phyloP scores from a whole-genome alignment of 2,888 invertebrate genomes.

The Chironomus riparius region DNA sequence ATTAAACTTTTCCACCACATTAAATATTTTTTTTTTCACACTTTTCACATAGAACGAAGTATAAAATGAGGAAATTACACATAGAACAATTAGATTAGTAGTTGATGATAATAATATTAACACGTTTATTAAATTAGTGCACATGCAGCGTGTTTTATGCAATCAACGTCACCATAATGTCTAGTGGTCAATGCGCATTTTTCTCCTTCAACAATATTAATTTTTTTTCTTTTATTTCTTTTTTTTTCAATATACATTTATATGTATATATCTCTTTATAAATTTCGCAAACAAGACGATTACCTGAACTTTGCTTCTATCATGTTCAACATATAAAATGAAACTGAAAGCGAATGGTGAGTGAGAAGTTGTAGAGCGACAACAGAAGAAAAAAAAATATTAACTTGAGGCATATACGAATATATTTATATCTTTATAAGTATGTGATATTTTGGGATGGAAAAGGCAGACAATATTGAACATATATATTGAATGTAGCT shows the following conservation, averaged over 20 bases:
- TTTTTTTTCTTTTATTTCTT: neutral
- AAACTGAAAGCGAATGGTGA: slow-evolving; percentile 41
- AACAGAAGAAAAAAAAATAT: slow-evolving; percentile 21
- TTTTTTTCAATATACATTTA: neutral
- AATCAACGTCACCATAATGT: slow-evolving; percentile 12
- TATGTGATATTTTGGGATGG: slow-evolving; percentile 14
- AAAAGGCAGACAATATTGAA: slow-evolving; percentile 16
- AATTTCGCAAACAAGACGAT: slow-evolving; percentile 6
- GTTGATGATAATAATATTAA: slow-evolving; percentile 19
- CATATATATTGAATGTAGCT: neutral
- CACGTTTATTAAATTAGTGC: slow-evolving; percentile 17
- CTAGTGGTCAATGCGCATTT: slow-evolving; percentile 5
- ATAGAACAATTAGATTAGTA: neutral
- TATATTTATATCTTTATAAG: neutral
- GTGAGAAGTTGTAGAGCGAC: slow-evolving; percentile 20
- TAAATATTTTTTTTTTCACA: neutral
- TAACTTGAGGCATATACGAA: slow-evolving; percentile 7
- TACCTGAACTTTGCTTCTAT: slow-evolving; percentile 26
- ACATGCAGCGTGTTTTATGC: neutral
- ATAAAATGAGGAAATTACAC: neutral
- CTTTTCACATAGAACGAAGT: neutral
- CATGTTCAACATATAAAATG: slow-evolving; percentile 35
- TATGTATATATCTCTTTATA: too few species aligned
- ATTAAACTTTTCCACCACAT: too few species aligned
- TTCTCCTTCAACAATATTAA: neutral